These are phyloP conservation scores for Oxytorus armatus DNA, from an alignment of 2,888 invertebrate species.

Conservation along the genomic window DNA sequence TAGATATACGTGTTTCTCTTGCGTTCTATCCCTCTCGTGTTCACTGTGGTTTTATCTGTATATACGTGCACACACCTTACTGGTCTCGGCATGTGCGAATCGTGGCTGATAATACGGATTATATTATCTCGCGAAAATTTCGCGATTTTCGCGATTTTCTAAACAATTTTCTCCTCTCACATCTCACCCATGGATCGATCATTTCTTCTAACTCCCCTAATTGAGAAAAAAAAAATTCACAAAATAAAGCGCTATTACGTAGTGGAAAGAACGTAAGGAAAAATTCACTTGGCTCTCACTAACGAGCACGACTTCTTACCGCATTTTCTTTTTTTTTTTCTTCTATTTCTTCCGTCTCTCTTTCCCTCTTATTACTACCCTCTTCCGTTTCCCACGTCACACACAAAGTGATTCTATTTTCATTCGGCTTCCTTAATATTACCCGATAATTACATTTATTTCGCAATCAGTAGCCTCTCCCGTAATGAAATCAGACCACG, in stretches of 20 bases:
- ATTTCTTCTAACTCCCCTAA: slow-evolving; percentile 22
- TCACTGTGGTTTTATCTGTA: slow-evolving; percentile 13
- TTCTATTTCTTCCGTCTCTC: neutral
- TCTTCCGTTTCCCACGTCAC: slow-evolving; percentile 34
- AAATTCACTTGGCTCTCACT: slow-evolving; percentile 14
- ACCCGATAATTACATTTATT: slow-evolving; percentile 69
- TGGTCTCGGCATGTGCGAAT: slow-evolving; percentile 1
- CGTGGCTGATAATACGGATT: neutral
- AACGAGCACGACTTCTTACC: slow-evolving; percentile 11
- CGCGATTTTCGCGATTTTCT: neutral
- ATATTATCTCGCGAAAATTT: slow-evolving; percentile 11
- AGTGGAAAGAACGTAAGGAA: neutral
- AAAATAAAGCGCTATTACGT: neutral
- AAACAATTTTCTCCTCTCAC: slow-evolving; percentile 40
- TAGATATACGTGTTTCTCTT: slow-evolving; percentile 41
- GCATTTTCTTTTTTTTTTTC: slow-evolving; percentile 1
- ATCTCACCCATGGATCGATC: slow-evolving; percentile 2
- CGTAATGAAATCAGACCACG: slow-evolving; percentile 43
- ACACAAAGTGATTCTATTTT: slow-evolving; percentile 40
- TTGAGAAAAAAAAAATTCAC: slow-evolving; percentile 28
- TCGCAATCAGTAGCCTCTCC: slow-evolving; percentile 61
- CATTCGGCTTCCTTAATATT: slow-evolving; percentile 37
- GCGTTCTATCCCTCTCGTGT: slow-evolving; percentile 13
- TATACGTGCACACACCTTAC: neutral
- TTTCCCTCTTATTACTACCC: slow-evolving; percentile 47